phyloP scores from a whole-genome alignment of 2,888 invertebrate species.

The Drosophila prostipennis region DNA sequence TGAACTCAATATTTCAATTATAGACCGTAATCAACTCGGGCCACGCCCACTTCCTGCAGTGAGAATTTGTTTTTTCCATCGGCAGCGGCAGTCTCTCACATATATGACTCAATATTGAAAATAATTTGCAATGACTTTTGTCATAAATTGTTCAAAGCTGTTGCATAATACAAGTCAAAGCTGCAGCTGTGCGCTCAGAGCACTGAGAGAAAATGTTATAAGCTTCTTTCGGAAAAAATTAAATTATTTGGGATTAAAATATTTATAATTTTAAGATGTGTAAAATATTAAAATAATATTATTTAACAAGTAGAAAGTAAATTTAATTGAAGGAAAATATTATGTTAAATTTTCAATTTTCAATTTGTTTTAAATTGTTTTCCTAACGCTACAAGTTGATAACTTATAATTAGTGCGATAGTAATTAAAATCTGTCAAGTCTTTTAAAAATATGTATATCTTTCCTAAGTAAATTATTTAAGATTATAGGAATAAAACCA shows the following conservation, averaged over 20 bases:
- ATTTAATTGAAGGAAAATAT: too few relatives aligned
- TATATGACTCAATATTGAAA: conserved; percentile 70
- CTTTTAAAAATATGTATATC: too few relatives aligned
- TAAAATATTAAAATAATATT: not conserved
- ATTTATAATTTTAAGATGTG: too few relatives aligned
- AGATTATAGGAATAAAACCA: too few relatives aligned
- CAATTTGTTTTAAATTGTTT: too few relatives aligned
- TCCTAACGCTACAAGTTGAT: too few relatives aligned
- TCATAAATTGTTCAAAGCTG: conserved; percentile 70
- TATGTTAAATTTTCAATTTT: too few relatives aligned
- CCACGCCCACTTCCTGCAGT: conserved; percentile 61
- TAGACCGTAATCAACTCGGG: conserved; percentile 30
- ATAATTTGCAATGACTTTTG: conserved; percentile 71
- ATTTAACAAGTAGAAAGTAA: too few relatives aligned
- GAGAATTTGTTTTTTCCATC: conserved; percentile 26
- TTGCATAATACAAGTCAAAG: conserved; percentile 48
- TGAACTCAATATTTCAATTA: conserved; percentile 48
- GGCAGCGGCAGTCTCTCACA: conserved; percentile 9
- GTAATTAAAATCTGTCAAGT: too few relatives aligned
- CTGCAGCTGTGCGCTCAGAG: conserved; percentile 37
- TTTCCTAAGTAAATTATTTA: too few relatives aligned
- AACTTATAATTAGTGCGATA: too few relatives aligned
- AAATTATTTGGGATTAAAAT: too few relatives aligned
- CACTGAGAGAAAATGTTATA: conserved; percentile 6
- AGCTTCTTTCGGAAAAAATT: not conserved